phyloP scores from a whole-genome alignment of 2,797 vertebrate species.

The Stomatorhinus walkeri region DNA sequence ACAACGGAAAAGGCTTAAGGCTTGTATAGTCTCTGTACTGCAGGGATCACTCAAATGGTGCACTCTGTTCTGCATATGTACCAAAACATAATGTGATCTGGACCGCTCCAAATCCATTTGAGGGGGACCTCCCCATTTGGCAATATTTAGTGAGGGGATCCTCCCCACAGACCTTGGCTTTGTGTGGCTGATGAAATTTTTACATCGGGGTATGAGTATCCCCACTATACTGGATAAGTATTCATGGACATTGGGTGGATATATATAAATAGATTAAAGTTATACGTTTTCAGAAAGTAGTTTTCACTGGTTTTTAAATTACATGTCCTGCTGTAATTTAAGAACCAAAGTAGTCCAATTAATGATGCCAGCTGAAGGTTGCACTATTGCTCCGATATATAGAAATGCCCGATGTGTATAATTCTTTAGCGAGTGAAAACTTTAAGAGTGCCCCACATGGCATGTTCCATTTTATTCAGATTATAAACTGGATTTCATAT shows the following conservation, averaged over 20 bases:
- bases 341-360: not conserved
- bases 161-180: not conserved
- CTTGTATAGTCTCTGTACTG: not conserved
- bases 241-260: not conserved
- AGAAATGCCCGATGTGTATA: not conserved
- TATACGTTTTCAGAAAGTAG: not conserved
- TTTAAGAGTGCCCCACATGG: not conserved
- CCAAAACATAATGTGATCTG: not conserved
- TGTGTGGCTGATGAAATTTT: not conserved
- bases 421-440: not conserved
- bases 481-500: slow-evolving; percentile 17
- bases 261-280: not conserved
- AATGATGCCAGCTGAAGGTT: not conserved
- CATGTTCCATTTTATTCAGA: slow-evolving; percentile 2
- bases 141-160: not conserved
- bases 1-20: not conserved
- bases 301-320: not conserved
- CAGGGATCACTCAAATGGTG: not conserved
- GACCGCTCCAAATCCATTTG: not conserved
- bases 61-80: not conserved
- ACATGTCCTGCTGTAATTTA: not conserved
- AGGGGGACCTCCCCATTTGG: not conserved
- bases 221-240: not conserved
- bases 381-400: not conserved
- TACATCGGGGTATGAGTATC: not conserved